These are phyloP conservation scores for Lerista edwardsae DNA, from an alignment of 2,797 vertebrate species.

Conservation along the genomic window DNA sequence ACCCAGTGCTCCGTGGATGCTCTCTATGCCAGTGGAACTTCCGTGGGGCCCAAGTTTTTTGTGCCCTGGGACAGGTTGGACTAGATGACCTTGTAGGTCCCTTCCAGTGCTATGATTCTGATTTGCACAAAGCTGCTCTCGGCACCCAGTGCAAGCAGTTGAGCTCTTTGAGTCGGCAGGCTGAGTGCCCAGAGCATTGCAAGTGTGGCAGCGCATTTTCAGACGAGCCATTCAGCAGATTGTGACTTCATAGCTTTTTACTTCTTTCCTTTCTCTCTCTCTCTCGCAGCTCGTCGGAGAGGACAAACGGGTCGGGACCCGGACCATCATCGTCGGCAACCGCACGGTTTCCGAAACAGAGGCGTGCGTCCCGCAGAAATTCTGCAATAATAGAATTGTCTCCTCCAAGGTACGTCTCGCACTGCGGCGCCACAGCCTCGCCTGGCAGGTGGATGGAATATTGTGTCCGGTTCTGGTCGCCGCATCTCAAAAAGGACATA, in stretches of 20 bases:
- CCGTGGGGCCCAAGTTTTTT: neutral
- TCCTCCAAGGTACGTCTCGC: constrained; percentile 97
- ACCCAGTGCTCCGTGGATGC: too few species aligned
- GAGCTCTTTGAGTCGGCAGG: too few species aligned
- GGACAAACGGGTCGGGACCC: constrained; percentile 90
- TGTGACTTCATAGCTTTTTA: constrained; percentile 13
- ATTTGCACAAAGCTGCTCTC: too few species aligned
- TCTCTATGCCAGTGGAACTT: too few species aligned
- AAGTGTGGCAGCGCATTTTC: neutral
- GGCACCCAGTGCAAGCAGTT: too few species aligned
- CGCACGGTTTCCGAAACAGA: constrained; percentile 80
- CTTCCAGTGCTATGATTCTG: too few species aligned
- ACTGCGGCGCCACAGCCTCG: too few species aligned
- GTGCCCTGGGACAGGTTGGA: neutral
- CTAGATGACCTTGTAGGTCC: too few species aligned
- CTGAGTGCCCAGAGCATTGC: neutral
- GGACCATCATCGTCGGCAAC: constrained; percentile 90
- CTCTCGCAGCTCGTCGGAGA: constrained; percentile 78
- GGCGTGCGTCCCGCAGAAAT: constrained; percentile 88
- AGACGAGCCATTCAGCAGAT: neutral
- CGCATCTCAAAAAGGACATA: too few species aligned
- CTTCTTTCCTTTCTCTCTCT: constrained; percentile 24
- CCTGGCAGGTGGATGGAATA: too few species aligned
- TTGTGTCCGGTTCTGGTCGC: too few species aligned
- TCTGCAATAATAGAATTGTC: constrained; percentile 96